A percentile compares a stretch with the other conserved stretches of the same genome.
Evolutionary conservation across 2,888 invertebrate genomes (phyloP).

Genomic region (Amaurobius ferox): DNA sequence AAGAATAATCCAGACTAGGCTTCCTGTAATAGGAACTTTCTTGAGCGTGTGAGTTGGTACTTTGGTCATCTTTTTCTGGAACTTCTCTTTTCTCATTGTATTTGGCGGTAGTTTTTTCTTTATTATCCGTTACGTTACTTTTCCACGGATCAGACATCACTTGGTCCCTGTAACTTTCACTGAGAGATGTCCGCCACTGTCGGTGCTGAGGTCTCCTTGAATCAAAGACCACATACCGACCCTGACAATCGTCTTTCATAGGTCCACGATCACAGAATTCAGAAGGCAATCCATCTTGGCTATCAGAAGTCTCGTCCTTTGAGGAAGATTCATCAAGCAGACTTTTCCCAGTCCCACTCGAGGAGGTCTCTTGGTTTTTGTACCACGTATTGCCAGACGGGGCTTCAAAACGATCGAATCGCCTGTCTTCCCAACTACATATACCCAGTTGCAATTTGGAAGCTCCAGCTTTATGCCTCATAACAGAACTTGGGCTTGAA

Average conservation of each 20-base stretch:
- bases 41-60: background rate
- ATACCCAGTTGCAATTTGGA: constrained; percentile 36
- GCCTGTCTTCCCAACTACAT: constrained; percentile 42
- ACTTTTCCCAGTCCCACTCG: constrained; percentile 47
- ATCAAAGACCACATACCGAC: constrained; percentile 54
- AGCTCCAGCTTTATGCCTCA: constrained; percentile 52
- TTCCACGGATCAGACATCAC: constrained; percentile 29
- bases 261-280: constrained; percentile 55
- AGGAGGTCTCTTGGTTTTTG: constrained; percentile 36
- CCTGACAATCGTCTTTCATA: constrained; percentile 32
- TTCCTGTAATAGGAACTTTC: constrained; percentile 51
- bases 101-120: background rate
- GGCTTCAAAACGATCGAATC: background rate
- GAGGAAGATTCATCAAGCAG: constrained; percentile 44
- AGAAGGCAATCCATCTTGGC: constrained; percentile 41
- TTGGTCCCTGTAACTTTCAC: constrained; percentile 64
- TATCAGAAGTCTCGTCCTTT: constrained; percentile 43
- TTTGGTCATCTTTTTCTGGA: constrained; percentile 44
- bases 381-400: constrained; percentile 16
- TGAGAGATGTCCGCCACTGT: constrained; percentile 40
- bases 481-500: constrained; percentile 64
- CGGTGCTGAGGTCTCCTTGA: constrained; percentile 20
- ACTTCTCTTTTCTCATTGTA: constrained; percentile 36
- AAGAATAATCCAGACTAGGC: constrained; percentile 44
- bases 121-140: background rate